Evolutionary conservation across 2,797 vertebrate species (phyloP).

Genomic region (Hypotaenidia philippensis): DNA sequence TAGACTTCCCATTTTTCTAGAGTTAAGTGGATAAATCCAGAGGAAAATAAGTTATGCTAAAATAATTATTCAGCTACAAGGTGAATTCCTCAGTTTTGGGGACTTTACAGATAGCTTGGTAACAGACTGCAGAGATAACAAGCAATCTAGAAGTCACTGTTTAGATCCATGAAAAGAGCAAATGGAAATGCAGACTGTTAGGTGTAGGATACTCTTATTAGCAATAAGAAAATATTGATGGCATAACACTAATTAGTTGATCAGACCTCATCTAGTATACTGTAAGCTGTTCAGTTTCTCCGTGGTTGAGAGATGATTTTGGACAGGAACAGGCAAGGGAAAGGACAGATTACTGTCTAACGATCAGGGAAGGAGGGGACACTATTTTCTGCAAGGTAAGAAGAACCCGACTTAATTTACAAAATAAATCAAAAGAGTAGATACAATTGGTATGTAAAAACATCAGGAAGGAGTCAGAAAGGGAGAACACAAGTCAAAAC

Average conservation of each 20-base stretch:
- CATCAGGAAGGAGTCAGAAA: background rate
- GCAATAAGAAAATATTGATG: background rate
- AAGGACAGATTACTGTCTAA: background rate
- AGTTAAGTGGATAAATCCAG: background rate
- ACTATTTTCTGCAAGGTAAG: background rate
- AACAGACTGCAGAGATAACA: background rate
- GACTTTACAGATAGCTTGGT: background rate
- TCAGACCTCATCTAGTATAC: background rate
- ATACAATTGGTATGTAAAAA: background rate
- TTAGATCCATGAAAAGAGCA: background rate
- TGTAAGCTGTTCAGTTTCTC: background rate
- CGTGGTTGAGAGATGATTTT: background rate
- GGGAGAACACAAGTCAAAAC: background rate
- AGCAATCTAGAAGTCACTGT: background rate
- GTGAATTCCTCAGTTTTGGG: background rate
- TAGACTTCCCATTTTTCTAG: background rate
- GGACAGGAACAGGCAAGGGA: background rate
- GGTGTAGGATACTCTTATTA: background rate
- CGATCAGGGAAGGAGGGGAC: background rate
- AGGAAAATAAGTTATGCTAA: background rate
- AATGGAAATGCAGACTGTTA: background rate
- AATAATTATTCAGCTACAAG: background rate
- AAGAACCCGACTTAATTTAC: background rate
- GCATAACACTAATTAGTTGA: background rate
- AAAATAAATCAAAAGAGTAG: background rate